phyloP scores from a whole-genome alignment of 2,797 vertebrate species.

The Toxotes lorentzi region DNA sequence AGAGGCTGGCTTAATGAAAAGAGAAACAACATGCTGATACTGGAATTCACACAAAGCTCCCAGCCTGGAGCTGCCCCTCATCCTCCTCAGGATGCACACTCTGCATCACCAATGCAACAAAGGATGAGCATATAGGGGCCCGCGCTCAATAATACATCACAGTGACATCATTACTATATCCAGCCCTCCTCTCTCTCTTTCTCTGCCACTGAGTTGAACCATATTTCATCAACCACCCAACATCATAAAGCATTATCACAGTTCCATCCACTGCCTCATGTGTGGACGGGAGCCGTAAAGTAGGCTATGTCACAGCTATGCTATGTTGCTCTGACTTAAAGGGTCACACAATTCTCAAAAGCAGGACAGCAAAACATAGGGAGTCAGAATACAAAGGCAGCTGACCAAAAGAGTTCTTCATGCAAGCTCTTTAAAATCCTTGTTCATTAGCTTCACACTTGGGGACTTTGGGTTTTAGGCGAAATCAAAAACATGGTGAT shows the following conservation, averaged over 20 bases:
- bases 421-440: constrained; percentile 25
- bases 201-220: constrained; percentile 20
- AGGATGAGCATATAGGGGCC: constrained; percentile 31
- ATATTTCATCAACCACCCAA: constrained; percentile 1
- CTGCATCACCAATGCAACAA: constrained; percentile 28
- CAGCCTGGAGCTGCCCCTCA: constrained; percentile 40
- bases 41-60: constrained; percentile 30
- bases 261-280: constrained; percentile 1
- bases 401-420: constrained; percentile 26
- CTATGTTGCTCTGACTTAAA: constrained; percentile 32
- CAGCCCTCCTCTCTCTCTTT: constrained; percentile 20
- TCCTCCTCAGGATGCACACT: constrained; percentile 20
- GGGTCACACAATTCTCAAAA: constrained; percentile 38
- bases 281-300: constrained; percentile 6
- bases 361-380: constrained; percentile 37
- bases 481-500: constrained; percentile 18
- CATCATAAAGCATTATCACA: constrained; percentile 17
- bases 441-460: constrained; percentile 28
- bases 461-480: constrained; percentile 24
- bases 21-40: constrained; percentile 19
- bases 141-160: constrained; percentile 48
- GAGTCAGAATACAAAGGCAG: constrained; percentile 37
- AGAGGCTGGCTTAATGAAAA: constrained; percentile 12
- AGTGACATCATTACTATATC: constrained; percentile 29
- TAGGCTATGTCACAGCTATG: constrained; percentile 22